Base-by-base conservation (phyloP, 1,140 invertebrate species). In the Dinoponera quadriceps region DNA sequence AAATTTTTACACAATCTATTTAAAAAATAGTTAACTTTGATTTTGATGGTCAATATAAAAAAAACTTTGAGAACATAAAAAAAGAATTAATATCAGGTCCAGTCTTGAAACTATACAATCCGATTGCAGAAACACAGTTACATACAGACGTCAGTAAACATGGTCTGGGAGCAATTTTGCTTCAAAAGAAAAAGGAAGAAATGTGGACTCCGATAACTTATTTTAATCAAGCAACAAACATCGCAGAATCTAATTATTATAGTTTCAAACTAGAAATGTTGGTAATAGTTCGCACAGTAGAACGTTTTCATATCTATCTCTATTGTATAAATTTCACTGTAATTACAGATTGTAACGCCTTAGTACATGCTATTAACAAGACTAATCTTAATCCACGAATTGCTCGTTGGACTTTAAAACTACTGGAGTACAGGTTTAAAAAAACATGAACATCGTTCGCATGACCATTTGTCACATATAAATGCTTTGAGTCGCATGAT, bases 221-320 rank as follows among this genome's bases (percentile, higher is more conserved):
- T n/a, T n/a, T n/a, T n/a, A n/a, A n/a, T n/a, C n/a, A n/a, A n/a
- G n/a, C n/a, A n/a, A n/a, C n/a, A n/a, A n/a, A n/a, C n/a, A n/a
- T n/a, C n/a, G n/a, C n/a, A n/a, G n/a, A n/a, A n/a, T n/a, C n/a
- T n/a, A n/a, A n/a, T n/a, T n/a, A n/a, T n/a, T n/a, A n/a, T n/a
- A n/a, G n/a, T n/a, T n/a, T n/a, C n/a, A n/a, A n/a, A n/a, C n/a
- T n/a, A n/a, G n/a, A n/a, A n/a, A n/a, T n/a, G n/a, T n/a, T 94
- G 16, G 91, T 91, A 0, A 89, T 93, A 0, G 90, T 92, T 13
- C 62, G 83, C 3, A 49, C 84, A 0, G 20, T 92, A 9, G 73
- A 84, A 44, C 54, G 84, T 0, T 93, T 91, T 68, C 60, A 91
- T 0, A 66, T 90, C 3, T 95, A 94, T 82, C 65, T 94, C 7